phyloP scores from a whole-genome alignment of 2,888 invertebrate genomes.

The Neocrepidodera transversa region DNA sequence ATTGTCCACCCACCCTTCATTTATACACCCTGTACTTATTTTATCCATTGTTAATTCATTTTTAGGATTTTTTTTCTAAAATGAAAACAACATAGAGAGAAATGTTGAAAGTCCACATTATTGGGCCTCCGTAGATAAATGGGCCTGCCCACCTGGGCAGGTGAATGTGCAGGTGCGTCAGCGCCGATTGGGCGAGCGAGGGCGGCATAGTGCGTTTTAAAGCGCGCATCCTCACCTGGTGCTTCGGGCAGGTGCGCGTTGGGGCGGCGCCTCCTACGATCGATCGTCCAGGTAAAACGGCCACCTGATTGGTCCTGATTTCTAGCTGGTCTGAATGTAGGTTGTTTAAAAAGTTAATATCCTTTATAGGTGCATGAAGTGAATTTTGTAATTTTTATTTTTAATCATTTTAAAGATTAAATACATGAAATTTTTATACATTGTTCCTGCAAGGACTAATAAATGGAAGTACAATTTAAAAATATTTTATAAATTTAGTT shows the following conservation, averaged over 20 bases:
- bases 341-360: background rate
- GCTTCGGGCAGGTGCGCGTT: conserved; percentile 52
- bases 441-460: too few relatives aligned
- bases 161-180: conserved; percentile 49
- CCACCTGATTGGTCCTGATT: conserved; percentile 51
- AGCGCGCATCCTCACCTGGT: conserved; percentile 54
- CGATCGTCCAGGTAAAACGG: conserved; percentile 57
- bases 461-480: too few relatives aligned
- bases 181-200: conserved; percentile 39
- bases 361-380: background rate
- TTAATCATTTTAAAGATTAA: too few relatives aligned
- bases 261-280: conserved; percentile 56
- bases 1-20: too few relatives aligned
- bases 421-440: too few relatives aligned
- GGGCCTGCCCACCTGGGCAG: conserved; percentile 54
- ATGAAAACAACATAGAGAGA: too few relatives aligned
- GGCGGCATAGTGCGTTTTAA: conserved; percentile 42
- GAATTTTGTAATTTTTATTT: too few relatives aligned
- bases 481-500: too few relatives aligned
- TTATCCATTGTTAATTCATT: too few relatives aligned
- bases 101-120: conserved; percentile 21
- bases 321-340: background rate
- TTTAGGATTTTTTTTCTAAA: too few relatives aligned
- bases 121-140: conserved; percentile 42
- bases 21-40: too few relatives aligned